A percentile compares a stretch with the other conserved stretches of the same genome.
Evolutionary conservation across 2,888 invertebrate species (phyloP).

Genomic region (Sylvicola cinctus): DNA sequence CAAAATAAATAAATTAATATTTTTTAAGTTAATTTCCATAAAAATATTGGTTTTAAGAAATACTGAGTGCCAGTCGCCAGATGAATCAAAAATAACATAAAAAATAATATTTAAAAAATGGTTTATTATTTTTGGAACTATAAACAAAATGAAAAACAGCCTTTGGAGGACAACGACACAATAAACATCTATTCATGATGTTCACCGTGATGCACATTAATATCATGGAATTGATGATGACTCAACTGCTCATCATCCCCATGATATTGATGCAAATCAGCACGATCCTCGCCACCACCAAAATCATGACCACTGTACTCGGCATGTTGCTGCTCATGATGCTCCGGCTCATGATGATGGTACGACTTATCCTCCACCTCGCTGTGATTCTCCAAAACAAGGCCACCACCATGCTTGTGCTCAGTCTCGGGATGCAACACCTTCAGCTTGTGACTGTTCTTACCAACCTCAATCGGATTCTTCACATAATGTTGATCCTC

Average conservation of each 20-base stretch:
- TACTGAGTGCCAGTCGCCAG: no score
- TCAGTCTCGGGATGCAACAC: constrained; percentile 37
- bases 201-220: constrained; percentile 2
- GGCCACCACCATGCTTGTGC: constrained; percentile 33
- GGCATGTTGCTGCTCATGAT: constrained; percentile 8
- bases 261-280: neutral
- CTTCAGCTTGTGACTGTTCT: constrained; percentile 36
- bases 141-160: no score
- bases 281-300: neutral
- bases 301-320: constrained; percentile 20
- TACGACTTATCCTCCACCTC: constrained; percentile 5
- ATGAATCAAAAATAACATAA: no score
- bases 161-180: neutral
- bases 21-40: no score
- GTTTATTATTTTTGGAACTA: no score
- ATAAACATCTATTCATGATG: neutral
- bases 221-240: constrained; percentile 5
- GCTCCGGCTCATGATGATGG: constrained; percentile 1
- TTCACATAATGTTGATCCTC: constrained; percentile 41
- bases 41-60: no score
- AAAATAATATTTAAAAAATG: no score
- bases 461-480: constrained; percentile 41
- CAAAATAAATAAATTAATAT: no score
- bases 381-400: constrained; percentile 37
- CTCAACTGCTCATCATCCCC: constrained; percentile 1